Base-by-base conservation (phyloP, 2,888 invertebrate species). In the Parthenolecanium corni region DNA sequence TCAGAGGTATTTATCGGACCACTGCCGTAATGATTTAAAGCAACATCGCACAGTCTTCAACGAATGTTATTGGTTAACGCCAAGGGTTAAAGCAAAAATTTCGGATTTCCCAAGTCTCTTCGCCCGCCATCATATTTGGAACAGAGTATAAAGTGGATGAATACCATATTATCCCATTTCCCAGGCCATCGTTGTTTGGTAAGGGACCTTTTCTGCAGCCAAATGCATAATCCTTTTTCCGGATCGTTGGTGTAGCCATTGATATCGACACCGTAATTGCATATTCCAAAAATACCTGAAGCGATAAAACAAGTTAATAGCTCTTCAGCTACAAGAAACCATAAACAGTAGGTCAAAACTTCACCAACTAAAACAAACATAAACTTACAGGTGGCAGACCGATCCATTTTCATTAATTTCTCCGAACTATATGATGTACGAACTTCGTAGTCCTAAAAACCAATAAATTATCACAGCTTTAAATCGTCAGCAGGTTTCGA, bases 121-220 rank as follows among this genome's bases (percentile, higher is more conserved):
- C n/a, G n/a, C n/a, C n/a, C n/a, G n/a, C n/a, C n/a, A n/a, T n/a
- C n/a, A n/a, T n/a, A n/a, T n/a, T n/a, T n/a, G n/a, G n/a, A n/a
- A n/a, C n/a, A n/a, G n/a, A n/a, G n/a, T n/a, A n/a, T n/a, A n/a
- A n/a, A n/a, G n/a, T n/a, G 31, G 9, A 31, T 31, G 31, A 31
- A 23, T 69, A 77, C 93, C 84, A 95, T 91, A 73, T 92, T 93
- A 74, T 95, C 95, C 85, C 91, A 88, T 76, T 89, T 90, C 52
- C 89, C 89, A 65, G 95, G 94, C 89, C 92, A 95, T 44, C 94
- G 94, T 75, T 89, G 89, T 77, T 95, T 95, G 57, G 86, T 90
- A 66, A 85, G 81, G 68, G 93, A 88, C 70, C 95, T 80, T 72
- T 88, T 87, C 73, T 93, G 94, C 70, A 95, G 78, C 95, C 95